Base-by-base conservation (phyloP, 2,888 invertebrate genomes). In the Acanthopleura granulata region DNA sequence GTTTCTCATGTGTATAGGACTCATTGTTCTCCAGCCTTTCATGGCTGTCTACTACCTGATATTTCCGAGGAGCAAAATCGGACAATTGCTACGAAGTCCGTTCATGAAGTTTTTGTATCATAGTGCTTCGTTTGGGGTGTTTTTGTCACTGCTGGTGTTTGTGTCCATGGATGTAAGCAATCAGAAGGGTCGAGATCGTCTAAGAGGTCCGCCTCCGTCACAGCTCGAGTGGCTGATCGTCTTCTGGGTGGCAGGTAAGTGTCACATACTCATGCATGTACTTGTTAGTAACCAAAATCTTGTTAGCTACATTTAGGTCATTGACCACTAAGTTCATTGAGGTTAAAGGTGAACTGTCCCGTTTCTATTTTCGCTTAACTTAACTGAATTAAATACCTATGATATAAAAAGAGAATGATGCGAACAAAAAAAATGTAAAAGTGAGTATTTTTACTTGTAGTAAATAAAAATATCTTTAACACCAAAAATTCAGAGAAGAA, bases 61-160 rank as follows among this genome's bases (percentile, higher is more conserved):
- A 72, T 89, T 91, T 77, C 92, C 92, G 3, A 88, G 91, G 70
- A 91, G 91, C 72, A 86, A 89, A 74, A 86, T 92, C 30, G 92
- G 92, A 6, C 89, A 91, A 79, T 87, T 92, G 57, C 89, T 92
- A 6, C 88, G 92, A 14, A 91, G 91, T 61, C 92, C 92, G 0
- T 92, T 92, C 87, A 92, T 92, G 92, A 92, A 92, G 87, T 92
- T 92, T 83, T 89, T 92, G 77, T 92, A 92, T 84, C 92, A 92
- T 88, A 91, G 91, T 81, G 91, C 92, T 66, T 92, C 92, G n/a
- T 92, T 92, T 82, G 92, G 91, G 16, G 91, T 91, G 75, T 92
- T 93, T 84, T 89, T 93, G 51, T 86, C 91, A 62, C 85, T 92
- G 50, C 86, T 92, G 70, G 91, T 92, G 12, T 86, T 92, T 80